Base-by-base conservation (phyloP, 2,888 invertebrate species). In the Monoplex corrugatus region DNA sequence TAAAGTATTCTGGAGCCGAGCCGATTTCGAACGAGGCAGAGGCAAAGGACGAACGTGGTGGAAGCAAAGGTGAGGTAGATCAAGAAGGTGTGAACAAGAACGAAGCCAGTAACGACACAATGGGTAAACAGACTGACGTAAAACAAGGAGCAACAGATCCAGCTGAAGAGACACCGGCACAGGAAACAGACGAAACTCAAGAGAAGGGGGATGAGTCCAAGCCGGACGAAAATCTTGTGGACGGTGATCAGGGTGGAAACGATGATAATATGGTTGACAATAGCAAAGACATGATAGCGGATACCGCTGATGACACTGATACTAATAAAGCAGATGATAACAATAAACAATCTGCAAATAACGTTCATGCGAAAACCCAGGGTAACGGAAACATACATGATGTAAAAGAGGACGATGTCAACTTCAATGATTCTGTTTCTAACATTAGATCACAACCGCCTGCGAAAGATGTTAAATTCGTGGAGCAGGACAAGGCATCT, bases 381-480 rank as follows among this genome's bases (percentile, higher is more conserved):
- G 86, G 44, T 0, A 85, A 87, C 38, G 80, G 80, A 16, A 72
- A 45, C 35, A 23, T 75, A 5, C n/a, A 68, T 6, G 86, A 84
- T 35, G 44, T 38, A 13, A 85, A 80, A 78, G 80, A 80, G n/a
- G 90, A 90, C 35, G 84, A 87, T 10, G 89, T 83, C 8, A 84
- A 83, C 28, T 87, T 78, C 50, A 83, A 86, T 57, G 88, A 91
- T 50, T 89, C 88, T 16, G 90, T 88, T 0, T 90, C 90, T 23
- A 90, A 90, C 57, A 90, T 93, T 1, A 89, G 92, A 72, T 93
- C 93, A 35, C 93, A 93, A 35, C 92, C 40, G 38, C 43, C 88
- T 2, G 10, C 78, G 28, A 87, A 80, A 38, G 78, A 78, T 32
- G 87, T 78, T 23, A 87, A 78, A 28, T 78, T 45, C 28, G 78